Evolutionary conservation across 2,797 vertebrate species (phyloP).

Genomic region (Cynodonichthys magdalenae): DNA sequence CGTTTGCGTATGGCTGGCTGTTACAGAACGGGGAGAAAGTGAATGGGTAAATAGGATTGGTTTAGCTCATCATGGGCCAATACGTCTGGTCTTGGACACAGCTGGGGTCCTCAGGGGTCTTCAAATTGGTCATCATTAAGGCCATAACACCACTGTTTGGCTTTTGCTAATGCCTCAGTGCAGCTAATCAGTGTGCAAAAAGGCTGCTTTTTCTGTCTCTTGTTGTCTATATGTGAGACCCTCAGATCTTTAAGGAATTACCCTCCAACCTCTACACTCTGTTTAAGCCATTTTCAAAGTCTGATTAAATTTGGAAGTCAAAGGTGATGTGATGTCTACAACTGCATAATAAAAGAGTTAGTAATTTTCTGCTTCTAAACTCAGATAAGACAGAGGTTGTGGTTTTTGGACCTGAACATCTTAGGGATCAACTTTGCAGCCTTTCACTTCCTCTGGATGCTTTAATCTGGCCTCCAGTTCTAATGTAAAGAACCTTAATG

Average conservation of each 20-base stretch:
- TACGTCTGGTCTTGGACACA: slow-evolving; percentile 75
- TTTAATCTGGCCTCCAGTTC: too few relatives aligned
- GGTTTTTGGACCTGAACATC: too few relatives aligned
- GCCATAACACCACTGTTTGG: slow-evolving; percentile 71
- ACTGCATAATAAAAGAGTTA: neutral
- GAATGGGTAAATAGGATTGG: slow-evolving; percentile 74
- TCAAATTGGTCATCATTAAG: slow-evolving; percentile 82
- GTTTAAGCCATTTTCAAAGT: slow-evolving; percentile 14
- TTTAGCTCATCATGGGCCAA: slow-evolving; percentile 82
- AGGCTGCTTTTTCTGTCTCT: slow-evolving; percentile 38
- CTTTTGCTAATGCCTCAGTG: slow-evolving; percentile 54
- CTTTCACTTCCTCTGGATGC: too few relatives aligned
- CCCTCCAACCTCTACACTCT: slow-evolving; percentile 12
- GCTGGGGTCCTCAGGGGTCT: slow-evolving; percentile 77
- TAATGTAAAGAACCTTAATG: too few relatives aligned
- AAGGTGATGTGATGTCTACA: neutral
- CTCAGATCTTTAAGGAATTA: slow-evolving; percentile 30
- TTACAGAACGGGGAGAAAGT: slow-evolving; percentile 51
- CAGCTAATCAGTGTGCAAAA: slow-evolving; percentile 48
- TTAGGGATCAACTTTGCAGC: too few relatives aligned
- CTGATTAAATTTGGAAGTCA: slow-evolving; percentile 10
- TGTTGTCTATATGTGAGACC: slow-evolving; percentile 21
- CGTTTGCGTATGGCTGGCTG: slow-evolving; percentile 72
- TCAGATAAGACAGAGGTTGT: too few relatives aligned
- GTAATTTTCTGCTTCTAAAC: too few relatives aligned